Evolutionary conservation across 2,797 vertebrate genomes (phyloP), one percentile per base, ranked within the genome.

Genomic region (Thripadectes ignobilis): DNA sequence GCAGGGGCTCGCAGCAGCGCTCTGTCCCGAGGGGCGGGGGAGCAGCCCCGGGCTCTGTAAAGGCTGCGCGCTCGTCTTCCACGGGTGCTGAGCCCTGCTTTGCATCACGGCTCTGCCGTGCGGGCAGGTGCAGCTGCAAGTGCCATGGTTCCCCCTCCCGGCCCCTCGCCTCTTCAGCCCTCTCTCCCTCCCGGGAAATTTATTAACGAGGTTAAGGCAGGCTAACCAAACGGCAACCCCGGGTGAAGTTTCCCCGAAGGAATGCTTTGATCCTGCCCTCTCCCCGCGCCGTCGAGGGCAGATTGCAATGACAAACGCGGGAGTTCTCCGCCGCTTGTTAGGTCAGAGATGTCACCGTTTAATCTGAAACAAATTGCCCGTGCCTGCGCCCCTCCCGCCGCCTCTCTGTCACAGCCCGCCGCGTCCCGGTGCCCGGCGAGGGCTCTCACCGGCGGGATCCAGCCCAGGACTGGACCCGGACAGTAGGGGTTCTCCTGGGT

Each of bases 221-320:
- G 97, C 97, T 97, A 98, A 98, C 97, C 97, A 98, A 98, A 98
- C 95, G 92, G 96, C 97, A 98, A 51, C 98, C 98, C 96, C 59
- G 92, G 97, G 97, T 89, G 97, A 98, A 83, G 94, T 89, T 93
- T 97, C 95, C 97, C 88, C 77, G 6, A 23, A 98, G 96, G 98
- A 99, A 99, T 98, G 99, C 99, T 99, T 99, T 99, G 98, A 99
- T 98, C 98, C 75, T 95, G 74, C 92, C 83, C 88, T 76, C 61
- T 87, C 80, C 89, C 78, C 87, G 80, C 90, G 73, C 62, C 90
- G 91, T 87, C 71, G 94, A 89, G 94, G 93, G 94, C 87, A 77
- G 80, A 97, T 95, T 84, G 86, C 89, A 95, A 85, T 81, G 97
- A 97, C 97, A 96, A 98, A 97, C 81, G 79, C 89, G 59, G 58